Evolutionary conservation across 1,140 invertebrate species (phyloP).

Genomic region (Frieseomelitta varia): DNA sequence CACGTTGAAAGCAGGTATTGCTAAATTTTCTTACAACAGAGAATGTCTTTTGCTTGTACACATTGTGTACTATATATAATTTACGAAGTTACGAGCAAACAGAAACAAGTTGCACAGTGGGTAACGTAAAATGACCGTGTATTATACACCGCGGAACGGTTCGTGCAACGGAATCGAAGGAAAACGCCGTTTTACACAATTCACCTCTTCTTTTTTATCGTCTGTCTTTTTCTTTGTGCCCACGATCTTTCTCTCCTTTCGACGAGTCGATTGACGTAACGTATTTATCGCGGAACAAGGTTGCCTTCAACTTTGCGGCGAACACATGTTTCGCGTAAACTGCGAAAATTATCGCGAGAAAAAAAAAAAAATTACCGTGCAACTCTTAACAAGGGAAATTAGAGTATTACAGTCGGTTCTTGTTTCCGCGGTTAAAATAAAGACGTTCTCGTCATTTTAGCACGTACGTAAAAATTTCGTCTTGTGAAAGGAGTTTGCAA

Average conservation of each 20-base stretch:
- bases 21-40: conserved; percentile 3
- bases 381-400: too few species aligned
- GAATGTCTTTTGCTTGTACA: neutral
- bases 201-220: conserved; percentile 5
- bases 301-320: neutral
- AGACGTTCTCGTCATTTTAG: too few species aligned
- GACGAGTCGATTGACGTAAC: conserved; percentile 14
- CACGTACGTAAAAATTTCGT: too few species aligned
- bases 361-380: neutral
- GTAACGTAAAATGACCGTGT: neutral
- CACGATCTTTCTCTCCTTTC: conserved; percentile 7
- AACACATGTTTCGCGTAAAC: neutral
- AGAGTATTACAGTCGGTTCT: too few species aligned
- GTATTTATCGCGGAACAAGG: conserved; percentile 28
- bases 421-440: too few species aligned
- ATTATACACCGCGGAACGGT: neutral
- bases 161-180: conserved; percentile 6
- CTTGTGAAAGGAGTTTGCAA: too few species aligned
- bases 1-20: conserved; percentile 36
- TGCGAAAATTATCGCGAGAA: neutral
- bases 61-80: neutral
- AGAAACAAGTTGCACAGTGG: neutral
- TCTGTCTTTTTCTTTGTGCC: conserved; percentile 18
- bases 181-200: neutral
- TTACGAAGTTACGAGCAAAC: neutral